A percentile compares a stretch with the other conserved stretches of the same genome.
These are phyloP conservation scores for Phyto melanocephala DNA, from an alignment of 2,888 invertebrate species.

Conservation along the genomic window DNA sequence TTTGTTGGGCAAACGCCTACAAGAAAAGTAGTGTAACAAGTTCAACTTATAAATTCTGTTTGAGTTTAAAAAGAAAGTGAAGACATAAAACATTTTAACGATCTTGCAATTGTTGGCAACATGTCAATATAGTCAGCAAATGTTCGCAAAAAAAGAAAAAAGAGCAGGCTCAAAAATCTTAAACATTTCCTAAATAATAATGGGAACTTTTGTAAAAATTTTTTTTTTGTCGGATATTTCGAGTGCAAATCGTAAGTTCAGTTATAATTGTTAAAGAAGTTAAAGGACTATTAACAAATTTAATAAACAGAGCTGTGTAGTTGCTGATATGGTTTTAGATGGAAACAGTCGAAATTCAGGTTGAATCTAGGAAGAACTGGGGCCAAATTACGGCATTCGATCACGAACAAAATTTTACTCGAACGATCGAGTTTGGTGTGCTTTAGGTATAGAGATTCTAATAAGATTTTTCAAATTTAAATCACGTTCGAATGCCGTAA, in stretches of 20 bases:
- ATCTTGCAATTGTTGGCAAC: constrained; percentile 45
- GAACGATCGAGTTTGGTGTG: too few relatives aligned
- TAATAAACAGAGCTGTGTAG: too few relatives aligned
- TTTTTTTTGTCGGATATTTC: neutral
- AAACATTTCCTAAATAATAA: constrained; percentile 37
- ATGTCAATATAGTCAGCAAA: constrained; percentile 42
- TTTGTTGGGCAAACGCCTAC: constrained; percentile 50
- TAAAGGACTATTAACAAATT: too few relatives aligned
- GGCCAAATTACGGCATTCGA: too few relatives aligned
- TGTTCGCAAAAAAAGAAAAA: neutral
- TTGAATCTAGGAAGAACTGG: too few relatives aligned
- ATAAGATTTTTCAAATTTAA: too few relatives aligned
- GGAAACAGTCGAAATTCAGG: too few relatives aligned
- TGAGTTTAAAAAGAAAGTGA: constrained; percentile 57
- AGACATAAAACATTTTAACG: constrained; percentile 56
- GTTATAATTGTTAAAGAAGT: neutral
- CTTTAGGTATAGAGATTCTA: too few relatives aligned
- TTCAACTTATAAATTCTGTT: constrained; percentile 37
- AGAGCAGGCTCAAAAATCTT: neutral
- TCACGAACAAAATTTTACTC: too few relatives aligned
- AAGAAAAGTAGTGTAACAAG: constrained; percentile 48
- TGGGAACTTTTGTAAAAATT: neutral
- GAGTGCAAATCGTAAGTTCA: constrained; percentile 10
- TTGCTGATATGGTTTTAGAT: too few relatives aligned
- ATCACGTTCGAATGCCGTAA: too few relatives aligned